Evolutionary conservation across 2,888 invertebrate genomes (phyloP), one percentile per base, ranked within the genome.

Genomic region (Pseudoips prasinana): DNA sequence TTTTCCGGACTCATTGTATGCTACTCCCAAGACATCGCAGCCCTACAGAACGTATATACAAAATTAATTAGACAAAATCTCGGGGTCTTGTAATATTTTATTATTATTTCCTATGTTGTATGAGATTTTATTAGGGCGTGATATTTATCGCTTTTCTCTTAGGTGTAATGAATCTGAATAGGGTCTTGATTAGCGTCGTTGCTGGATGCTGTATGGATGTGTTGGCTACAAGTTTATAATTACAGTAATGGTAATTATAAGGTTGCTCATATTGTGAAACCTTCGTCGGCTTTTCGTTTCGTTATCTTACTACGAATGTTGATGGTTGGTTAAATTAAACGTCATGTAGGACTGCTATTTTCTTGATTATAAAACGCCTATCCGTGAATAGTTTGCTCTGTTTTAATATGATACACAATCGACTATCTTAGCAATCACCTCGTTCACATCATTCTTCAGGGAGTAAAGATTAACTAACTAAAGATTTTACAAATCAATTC

Each of bases 51-150:
- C 76, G 72, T 69, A 82, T 80, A 84, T 81, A 84, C 81, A 80
- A 88, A 87, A 88, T 88, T 88, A 88, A 88, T 88, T 88, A 88
- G 83, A 80, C 81, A 75, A 86, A 85, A 83, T 82, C 83, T 81
- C 68, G 72, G 67, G 73, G 61, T 79, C 84, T 76, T 76, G 81
- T 85, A 80, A 86, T 86, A 85, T 86, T 87, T 87, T 86, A 87
- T 83, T 86, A 88, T 85, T 84, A 87, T 83, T 84, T 84, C 75
- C 76, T 74, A 70, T 74, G 75, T 74, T 77, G 70, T 67, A 50
- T 58, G 67, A 75, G 77, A 74, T 84, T 86, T 86, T 86, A 86
- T 79, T 82, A 83, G 68, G 73, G 64, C 62, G 71, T 77, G 73
- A 76, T 85, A 86, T 86, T 87, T 83, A 87, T 86, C 81, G 73